A percentile compares a stretch with the other conserved stretches of the same genome.
Conservation (phyloP, 2,888 invertebrate genomes). For the Hydropsyche betteni region DNA sequence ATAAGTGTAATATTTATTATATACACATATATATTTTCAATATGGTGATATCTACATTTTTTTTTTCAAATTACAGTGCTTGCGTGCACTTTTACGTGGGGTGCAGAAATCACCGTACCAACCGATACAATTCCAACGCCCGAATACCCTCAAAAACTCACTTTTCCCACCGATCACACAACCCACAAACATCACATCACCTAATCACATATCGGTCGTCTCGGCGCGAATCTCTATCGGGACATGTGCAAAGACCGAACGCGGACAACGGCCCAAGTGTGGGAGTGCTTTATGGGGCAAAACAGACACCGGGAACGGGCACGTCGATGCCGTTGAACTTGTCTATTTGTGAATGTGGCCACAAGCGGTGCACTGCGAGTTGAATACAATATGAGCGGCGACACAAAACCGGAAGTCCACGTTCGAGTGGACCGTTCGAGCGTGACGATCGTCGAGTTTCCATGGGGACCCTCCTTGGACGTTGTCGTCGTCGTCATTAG, state of each 20-base stretch:
- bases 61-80: too few species aligned
- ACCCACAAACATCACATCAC: not conserved
- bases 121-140: too few species aligned
- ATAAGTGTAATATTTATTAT: too few species aligned
- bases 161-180: too few species aligned
- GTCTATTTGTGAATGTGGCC: conserved; percentile 23
- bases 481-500: not conserved
- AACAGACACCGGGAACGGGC: conserved; percentile 19
- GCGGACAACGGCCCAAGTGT: not conserved
- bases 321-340: conserved; percentile 26
- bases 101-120: too few species aligned
- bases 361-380: not conserved
- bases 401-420: conserved; percentile 31
- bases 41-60: too few species aligned
- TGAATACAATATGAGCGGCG: conserved; percentile 35
- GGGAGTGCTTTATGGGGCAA: conserved; percentile 5
- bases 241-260: too few species aligned
- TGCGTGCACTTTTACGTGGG: too few species aligned
- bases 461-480: not conserved
- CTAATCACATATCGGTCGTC: too few species aligned
- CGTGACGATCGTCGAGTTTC: conserved; percentile 11
- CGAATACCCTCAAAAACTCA: too few species aligned
- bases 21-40: too few species aligned
- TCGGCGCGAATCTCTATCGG: too few species aligned
- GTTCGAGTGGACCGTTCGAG: conserved; percentile 10